Conservation (phyloP, 2,113 vertebrate species). For the Laterallus jamaicensis region DNA sequence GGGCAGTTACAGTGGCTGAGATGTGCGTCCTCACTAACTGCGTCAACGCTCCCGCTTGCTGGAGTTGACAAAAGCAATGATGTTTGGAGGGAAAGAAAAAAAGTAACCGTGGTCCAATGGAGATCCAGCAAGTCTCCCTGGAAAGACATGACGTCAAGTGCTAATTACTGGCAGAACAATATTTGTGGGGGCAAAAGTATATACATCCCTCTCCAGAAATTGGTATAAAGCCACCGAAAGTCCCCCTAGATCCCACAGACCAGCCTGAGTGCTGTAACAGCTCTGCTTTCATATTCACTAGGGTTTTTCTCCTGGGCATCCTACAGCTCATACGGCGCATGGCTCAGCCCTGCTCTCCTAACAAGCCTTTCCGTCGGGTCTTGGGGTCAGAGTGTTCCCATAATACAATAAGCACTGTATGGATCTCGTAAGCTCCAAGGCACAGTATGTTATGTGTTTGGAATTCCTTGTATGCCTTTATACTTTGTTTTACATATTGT, state of each 20-base stretch:
- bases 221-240: slow-evolving; percentile 15
- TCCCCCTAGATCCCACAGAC: background rate
- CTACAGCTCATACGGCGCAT: slow-evolving; percentile 27
- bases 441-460: slow-evolving; percentile 68
- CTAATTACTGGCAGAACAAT: slow-evolving; percentile 13
- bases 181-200: background rate
- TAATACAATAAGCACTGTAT: slow-evolving; percentile 54
- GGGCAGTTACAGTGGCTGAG: background rate
- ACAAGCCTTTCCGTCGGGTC: slow-evolving; percentile 29
- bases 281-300: background rate
- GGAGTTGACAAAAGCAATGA: background rate
- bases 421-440: slow-evolving; percentile 67
- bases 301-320: slow-evolving; percentile 56
- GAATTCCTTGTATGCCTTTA: slow-evolving; percentile 69
- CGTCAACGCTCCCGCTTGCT: background rate
- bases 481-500: slow-evolving; percentile 70
- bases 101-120: background rate
- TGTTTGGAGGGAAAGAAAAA: background rate
- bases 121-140: background rate
- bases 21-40: background rate
- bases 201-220: slow-evolving; percentile 5
- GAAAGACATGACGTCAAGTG: background rate
- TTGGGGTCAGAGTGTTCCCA: slow-evolving; percentile 64
- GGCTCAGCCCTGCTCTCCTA: slow-evolving; percentile 37
- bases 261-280: background rate